phyloP scores from a whole-genome alignment of 2,888 invertebrate species.

The Dryadula phaetusa region DNA sequence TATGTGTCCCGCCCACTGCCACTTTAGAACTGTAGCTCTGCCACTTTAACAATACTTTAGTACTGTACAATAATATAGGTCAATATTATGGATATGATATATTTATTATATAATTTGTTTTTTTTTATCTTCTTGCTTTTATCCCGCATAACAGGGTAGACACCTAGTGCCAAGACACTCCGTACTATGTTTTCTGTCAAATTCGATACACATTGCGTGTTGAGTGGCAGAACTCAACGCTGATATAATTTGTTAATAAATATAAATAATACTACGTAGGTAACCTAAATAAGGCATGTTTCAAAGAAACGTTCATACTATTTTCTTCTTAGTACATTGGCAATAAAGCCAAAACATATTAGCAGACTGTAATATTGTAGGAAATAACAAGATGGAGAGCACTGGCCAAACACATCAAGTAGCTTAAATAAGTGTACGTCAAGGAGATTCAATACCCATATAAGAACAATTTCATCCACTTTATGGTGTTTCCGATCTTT shows the following conservation, averaged over 20 bases:
- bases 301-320: not conserved
- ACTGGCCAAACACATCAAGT: conserved; percentile 21
- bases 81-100: not conserved
- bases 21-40: too few relatives aligned
- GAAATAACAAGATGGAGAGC: not conserved
- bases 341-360: conserved; percentile 15
- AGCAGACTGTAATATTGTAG: conserved; percentile 14
- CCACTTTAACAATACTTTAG: too few relatives aligned
- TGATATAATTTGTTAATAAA: too few relatives aligned
- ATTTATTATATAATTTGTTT: too few relatives aligned
- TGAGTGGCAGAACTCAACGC: too few relatives aligned
- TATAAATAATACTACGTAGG: not conserved
- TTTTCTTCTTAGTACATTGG: not conserved
- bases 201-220: too few relatives aligned
- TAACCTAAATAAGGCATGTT: not conserved
- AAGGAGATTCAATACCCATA: conserved; percentile 29
- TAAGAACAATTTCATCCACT: conserved; percentile 27
- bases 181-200: too few relatives aligned
- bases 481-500: conserved; percentile 27
- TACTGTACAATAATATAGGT: not conserved
- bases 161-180: too few relatives aligned
- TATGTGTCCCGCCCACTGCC: too few relatives aligned
- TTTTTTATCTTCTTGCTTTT: too few relatives aligned
- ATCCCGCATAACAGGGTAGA: too few relatives aligned
- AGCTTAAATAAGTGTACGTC: conserved; percentile 23